Evolutionary conservation across 2,888 invertebrate species (phyloP), one percentile per base, ranked within the genome.

Genomic region (Orchesella flavescens): DNA sequence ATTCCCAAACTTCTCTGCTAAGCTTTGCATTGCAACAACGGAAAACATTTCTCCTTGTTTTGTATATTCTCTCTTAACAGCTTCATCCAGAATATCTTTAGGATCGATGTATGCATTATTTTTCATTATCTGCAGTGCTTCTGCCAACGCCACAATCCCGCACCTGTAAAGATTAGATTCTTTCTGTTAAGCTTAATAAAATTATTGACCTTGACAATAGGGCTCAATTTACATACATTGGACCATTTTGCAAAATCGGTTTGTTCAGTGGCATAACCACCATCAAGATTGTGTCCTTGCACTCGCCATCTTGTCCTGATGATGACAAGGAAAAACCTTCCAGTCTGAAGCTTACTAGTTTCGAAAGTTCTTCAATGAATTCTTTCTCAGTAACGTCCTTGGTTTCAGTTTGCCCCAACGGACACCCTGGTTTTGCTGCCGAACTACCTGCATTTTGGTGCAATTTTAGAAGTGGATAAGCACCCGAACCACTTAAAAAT

Each of bases 11-110:
- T 23, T 19, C 7, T 44, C 68, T 0, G 93, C 92, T 80, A 95
- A 90, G 85, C 92, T 91, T 9, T 91, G 92, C 93, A 96, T 93
- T 89, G 94, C 92, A 85, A 92, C 92, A 43, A 94, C 94, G 90
- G 95, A 94, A 89, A 96, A 95, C 92, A 97, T 95, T 92, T 98
- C 98, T 10, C 98, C 97, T 88, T 95, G 94, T 87, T 93, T 93
- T 2, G 95, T 95, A 89, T 92, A 95, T 1, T 93, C 93, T 87
- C 92, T 90, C 23, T 91, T 89, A 89, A 92, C 92, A 0, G 95
- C 94, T 87, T 92, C 91, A 2, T 91, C 90, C 44, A 92, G 90
- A 57, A 94, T 89, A 73, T 91, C 90, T 83, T 92, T 91, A 1
- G 79, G 53, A 19, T 53, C 23, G 1, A 95, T 91, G 17, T 93